A percentile compares a stretch with the other conserved stretches of the same genome.
These are phyloP conservation scores for Prionchulus punctatus DNA, from an alignment of 2,888 invertebrate genomes.

Conservation along the genomic window DNA sequence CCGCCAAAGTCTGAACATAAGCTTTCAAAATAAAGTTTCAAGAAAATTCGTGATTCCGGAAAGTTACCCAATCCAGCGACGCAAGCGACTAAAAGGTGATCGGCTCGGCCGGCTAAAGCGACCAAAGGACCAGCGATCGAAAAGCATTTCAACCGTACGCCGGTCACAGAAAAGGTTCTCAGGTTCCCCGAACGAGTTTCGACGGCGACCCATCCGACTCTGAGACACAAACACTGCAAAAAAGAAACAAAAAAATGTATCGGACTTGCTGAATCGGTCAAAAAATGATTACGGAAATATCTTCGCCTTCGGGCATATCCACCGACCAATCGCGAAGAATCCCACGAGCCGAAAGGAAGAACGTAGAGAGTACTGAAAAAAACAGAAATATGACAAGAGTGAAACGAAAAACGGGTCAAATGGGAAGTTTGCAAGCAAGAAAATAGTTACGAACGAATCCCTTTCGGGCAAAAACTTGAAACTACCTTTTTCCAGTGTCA, in stretches of 20 bases:
- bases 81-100: conserved; percentile 48
- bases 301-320: conserved; percentile 59
- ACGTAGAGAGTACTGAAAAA: conserved; percentile 51
- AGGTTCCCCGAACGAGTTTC: conserved; percentile 58
- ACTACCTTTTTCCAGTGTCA: background rate
- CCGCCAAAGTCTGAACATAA: too few relatives aligned
- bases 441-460: background rate
- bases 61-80: conserved; percentile 44
- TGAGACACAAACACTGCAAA: conserved; percentile 41
- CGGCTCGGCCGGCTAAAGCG: conserved; percentile 47
- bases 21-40: too few relatives aligned
- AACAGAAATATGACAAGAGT: too few relatives aligned
- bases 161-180: conserved; percentile 65
- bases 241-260: background rate
- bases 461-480: too few relatives aligned
- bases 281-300: conserved; percentile 52
- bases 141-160: conserved; percentile 64
- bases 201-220: conserved; percentile 56
- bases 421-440: background rate
- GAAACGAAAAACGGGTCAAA: background rate
- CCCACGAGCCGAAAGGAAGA: conserved; percentile 52
- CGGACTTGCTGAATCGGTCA: conserved; percentile 16
- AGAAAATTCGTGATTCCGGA: too few relatives aligned
- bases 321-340: conserved; percentile 65
- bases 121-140: conserved; percentile 57